Percentiles rank a stretch among this genome's conserved stretches.
phyloP scores from a whole-genome alignment of 2,888 invertebrate genomes.

The Ceraclea dissimilis region DNA sequence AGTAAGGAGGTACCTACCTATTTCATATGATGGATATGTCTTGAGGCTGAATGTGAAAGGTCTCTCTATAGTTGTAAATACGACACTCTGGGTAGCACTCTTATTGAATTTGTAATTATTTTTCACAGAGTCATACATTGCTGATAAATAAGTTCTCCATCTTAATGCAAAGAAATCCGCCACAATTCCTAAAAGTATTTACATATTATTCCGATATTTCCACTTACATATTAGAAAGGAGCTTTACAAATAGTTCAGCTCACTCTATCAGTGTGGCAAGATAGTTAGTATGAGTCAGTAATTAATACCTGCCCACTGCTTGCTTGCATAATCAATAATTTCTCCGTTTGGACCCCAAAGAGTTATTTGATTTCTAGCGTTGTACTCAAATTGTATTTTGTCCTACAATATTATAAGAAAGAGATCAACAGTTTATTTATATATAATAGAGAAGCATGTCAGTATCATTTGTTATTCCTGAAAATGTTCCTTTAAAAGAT shows the following conservation, averaged over 20 bases:
- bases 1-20: slow-evolving; percentile 34
- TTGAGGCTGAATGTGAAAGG: slow-evolving; percentile 54
- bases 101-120: slow-evolving; percentile 52
- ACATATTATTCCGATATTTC: too few species aligned
- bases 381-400: slow-evolving; percentile 54
- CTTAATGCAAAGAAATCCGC: slow-evolving; percentile 65
- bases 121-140: slow-evolving; percentile 48
- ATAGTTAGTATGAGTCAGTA: too few species aligned
- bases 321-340: slow-evolving; percentile 86
- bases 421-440: too few species aligned
- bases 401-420: slow-evolving; percentile 28
- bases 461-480: too few species aligned
- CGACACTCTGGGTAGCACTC: slow-evolving; percentile 44
- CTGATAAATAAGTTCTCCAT: slow-evolving; percentile 64
- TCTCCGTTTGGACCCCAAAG: slow-evolving; percentile 90
- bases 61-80: slow-evolving; percentile 55
- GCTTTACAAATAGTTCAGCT: too few species aligned
- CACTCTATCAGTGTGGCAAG: not conserved
- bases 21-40: slow-evolving; percentile 38
- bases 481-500: too few species aligned
- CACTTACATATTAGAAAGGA: too few species aligned
- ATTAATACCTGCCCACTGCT: slow-evolving; percentile 75
- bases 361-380: slow-evolving; percentile 88
- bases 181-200: slow-evolving; percentile 33
- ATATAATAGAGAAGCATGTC: too few species aligned